phyloP scores from a whole-genome alignment of 2,113 vertebrate genomes.

The Gobio gobio region DNA sequence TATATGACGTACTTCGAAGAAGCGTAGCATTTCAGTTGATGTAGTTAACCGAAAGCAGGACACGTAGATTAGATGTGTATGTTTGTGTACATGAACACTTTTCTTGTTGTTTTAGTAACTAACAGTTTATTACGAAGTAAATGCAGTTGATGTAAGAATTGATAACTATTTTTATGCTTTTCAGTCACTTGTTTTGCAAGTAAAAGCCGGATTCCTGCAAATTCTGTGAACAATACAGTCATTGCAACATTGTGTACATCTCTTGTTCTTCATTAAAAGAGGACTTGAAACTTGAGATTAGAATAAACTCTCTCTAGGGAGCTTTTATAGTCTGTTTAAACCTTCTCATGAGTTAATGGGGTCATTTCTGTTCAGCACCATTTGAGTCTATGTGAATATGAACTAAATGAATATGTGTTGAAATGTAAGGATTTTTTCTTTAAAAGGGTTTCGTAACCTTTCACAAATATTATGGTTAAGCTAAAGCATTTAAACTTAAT shows the following conservation, averaged over 20 bases:
- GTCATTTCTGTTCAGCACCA: background rate
- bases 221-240: constrained; percentile 3
- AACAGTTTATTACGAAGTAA: constrained; percentile 47
- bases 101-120: constrained; percentile 47
- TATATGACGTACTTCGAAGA: constrained; percentile 48
- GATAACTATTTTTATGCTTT: constrained; percentile 39
- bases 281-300: constrained; percentile 26
- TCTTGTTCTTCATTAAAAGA: constrained; percentile 36
- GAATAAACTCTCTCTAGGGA: background rate
- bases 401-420: too few species aligned
- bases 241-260: constrained; percentile 18
- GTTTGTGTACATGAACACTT: constrained; percentile 48
- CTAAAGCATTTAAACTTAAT: too few species aligned
- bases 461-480: too few species aligned
- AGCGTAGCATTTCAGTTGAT: constrained; percentile 26
- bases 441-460: too few species aligned
- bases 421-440: too few species aligned
- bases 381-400: background rate
- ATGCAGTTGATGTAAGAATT: constrained; percentile 17
- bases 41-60: constrained; percentile 13
- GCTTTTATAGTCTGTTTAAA: background rate
- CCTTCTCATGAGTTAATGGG: background rate
- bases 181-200: constrained; percentile 35
- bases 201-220: constrained; percentile 25
- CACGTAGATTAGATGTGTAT: constrained; percentile 16